A percentile compares a stretch with the other conserved stretches of the same genome.
phyloP scores from a whole-genome alignment of 1,140 invertebrate species.

The Brachystomella parvula region DNA sequence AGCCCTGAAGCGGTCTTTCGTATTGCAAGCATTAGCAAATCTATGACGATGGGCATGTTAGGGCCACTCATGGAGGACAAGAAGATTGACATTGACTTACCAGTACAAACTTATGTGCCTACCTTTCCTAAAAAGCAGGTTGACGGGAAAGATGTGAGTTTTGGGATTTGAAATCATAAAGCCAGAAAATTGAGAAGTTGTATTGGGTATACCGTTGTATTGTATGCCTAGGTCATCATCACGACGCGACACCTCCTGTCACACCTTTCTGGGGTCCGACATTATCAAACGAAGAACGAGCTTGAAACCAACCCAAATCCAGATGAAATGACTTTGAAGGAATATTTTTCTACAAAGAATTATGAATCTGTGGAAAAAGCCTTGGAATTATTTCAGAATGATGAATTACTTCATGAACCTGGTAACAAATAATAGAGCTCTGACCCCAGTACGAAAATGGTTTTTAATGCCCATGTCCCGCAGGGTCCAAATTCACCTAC shows the following conservation, averaged over 20 bases:
- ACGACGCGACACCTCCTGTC: slow-evolving; percentile 50
- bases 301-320: slow-evolving; percentile 15
- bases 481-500: slow-evolving; percentile 51
- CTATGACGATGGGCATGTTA: slow-evolving; percentile 50
- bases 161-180: background rate
- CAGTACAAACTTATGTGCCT: slow-evolving; percentile 51
- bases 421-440: slow-evolving; percentile 45
- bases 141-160: slow-evolving; percentile 44
- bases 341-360: slow-evolving; percentile 45
- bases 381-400: slow-evolving; percentile 54
- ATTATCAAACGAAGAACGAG: slow-evolving; percentile 46
- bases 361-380: slow-evolving; percentile 47
- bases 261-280: slow-evolving; percentile 51
- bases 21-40: slow-evolving; percentile 59
- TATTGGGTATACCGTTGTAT: slow-evolving; percentile 11
- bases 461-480: no score
- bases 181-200: background rate
- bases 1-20: slow-evolving; percentile 51
- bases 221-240: slow-evolving; percentile 50
- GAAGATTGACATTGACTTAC: slow-evolving; percentile 52
- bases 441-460: slow-evolving; percentile 38
- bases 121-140: slow-evolving; percentile 50
- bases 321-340: slow-evolving; percentile 38
- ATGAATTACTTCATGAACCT: slow-evolving; percentile 51
- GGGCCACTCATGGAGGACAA: slow-evolving; percentile 51